Conservation (phyloP, 2,113 vertebrate species). For the Meriones unguiculatus region DNA sequence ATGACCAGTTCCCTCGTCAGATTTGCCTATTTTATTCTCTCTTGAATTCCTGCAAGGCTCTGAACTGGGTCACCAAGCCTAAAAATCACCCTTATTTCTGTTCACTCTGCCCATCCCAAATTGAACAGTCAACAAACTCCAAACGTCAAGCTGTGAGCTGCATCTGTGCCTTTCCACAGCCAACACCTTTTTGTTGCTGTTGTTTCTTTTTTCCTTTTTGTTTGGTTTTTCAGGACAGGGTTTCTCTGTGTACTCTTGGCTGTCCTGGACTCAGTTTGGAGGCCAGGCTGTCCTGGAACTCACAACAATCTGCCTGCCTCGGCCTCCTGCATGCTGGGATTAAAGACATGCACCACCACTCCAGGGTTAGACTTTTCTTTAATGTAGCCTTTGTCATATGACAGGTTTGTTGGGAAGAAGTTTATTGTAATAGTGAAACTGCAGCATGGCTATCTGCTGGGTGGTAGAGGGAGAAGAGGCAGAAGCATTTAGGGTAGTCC, state of each 20-base stretch:
- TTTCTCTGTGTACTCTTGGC: too few relatives aligned
- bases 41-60: background rate
- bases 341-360: too few relatives aligned
- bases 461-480: background rate
- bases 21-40: background rate
- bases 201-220: too few relatives aligned
- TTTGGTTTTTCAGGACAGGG: too few relatives aligned
- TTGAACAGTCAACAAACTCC: slow-evolving; percentile 44
- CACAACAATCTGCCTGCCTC: too few relatives aligned
- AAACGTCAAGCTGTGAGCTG: slow-evolving; percentile 41
- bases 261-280: too few relatives aligned
- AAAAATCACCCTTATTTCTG: background rate
- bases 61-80: background rate
- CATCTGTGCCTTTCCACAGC: slow-evolving; percentile 57
- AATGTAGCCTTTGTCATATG: background rate
- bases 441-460: background rate
- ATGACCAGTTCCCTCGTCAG: background rate
- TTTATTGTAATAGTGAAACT: background rate
- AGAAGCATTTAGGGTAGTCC: background rate
- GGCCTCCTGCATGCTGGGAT: too few relatives aligned
- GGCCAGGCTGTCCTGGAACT: too few relatives aligned
- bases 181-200: background rate
- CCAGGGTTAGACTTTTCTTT: background rate
- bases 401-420: background rate
- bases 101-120: background rate